Base-by-base conservation (phyloP, 2,888 invertebrate species). In the Thalpophila matura region DNA sequence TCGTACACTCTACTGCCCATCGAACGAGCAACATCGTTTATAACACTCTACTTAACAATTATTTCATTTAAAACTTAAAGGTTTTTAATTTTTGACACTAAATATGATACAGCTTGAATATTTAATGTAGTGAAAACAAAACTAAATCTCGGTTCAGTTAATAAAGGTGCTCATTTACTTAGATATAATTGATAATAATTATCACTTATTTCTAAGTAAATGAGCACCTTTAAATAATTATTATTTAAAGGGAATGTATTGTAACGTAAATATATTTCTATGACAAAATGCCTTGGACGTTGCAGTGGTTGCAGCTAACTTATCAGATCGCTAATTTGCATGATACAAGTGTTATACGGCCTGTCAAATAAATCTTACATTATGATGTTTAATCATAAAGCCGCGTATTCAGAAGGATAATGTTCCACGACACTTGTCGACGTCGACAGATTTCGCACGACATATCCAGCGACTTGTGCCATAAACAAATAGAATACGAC, bases 181-280 rank as follows among this genome's bases (percentile, higher is more conserved):
- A 27, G 16, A 59, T 31, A 20, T 22, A 27, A 33, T 27, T 45
- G 22, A 33, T 40, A 40, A 51, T 24, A 2, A 14, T 37, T 20
- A n/a, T n/a, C n/a, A n/a, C n/a, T n/a, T n/a, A n/a, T n/a, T n/a
- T n/a, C n/a, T n/a, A n/a, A n/a, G n/a, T n/a, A n/a, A n/a, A n/a
- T n/a, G n/a, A n/a, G n/a, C n/a, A n/a, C n/a, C n/a, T n/a, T n/a
- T n/a, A n/a, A n/a, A n/a, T n/a, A n/a, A n/a, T n/a, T n/a, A n/a
- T n/a, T n/a, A 10, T 49, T 49, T 6, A 1, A 47, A 24, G 24
- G 16, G 14, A 49, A 49, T 49, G 33, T 33, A 47, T 10, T 14
- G 22, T 22, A 33, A n/a, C 14, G 43, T 16, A 10, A 27, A 10
- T 6, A 18, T 16, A 27, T 43, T 33, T 14, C 5, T 9, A 47